A percentile compares a stretch with the other conserved stretches of the same genome.
phyloP scores from a whole-genome alignment of 2,888 invertebrate genomes.

The Drosophila paranaensis region DNA sequence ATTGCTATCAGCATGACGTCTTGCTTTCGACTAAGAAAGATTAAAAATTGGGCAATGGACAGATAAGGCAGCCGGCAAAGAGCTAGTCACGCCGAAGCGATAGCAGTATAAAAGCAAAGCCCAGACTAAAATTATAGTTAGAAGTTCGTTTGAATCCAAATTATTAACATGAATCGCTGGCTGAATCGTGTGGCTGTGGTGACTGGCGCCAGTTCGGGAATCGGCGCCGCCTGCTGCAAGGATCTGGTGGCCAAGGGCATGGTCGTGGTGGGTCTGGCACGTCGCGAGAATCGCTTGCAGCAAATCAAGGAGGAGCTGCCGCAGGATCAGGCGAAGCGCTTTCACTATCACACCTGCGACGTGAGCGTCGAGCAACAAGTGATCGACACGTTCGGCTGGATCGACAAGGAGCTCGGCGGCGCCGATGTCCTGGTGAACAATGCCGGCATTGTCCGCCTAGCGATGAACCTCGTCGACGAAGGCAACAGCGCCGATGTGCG shows the following conservation, averaged over 20 bases:
- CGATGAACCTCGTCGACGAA: neutral
- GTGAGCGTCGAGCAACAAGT: slow-evolving; percentile 5
- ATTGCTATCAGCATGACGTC: slow-evolving; percentile 2
- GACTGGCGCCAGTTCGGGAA: slow-evolving; percentile 3
- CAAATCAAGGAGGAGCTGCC: neutral
- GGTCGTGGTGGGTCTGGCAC: slow-evolving; percentile 1
- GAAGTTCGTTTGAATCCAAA: neutral
- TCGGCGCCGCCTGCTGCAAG: slow-evolving; percentile 6
- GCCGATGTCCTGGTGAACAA: slow-evolving; percentile 4
- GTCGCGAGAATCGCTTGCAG: neutral
- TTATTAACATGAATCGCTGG: neutral
- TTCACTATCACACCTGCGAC: neutral
- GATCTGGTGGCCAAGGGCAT: slow-evolving; percentile 9
- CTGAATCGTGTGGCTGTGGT: slow-evolving; percentile 4
- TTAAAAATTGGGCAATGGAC: neutral
- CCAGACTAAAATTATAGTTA: neutral
- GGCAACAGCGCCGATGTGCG: neutral
- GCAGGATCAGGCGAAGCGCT: neutral
- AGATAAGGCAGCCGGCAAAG: neutral
- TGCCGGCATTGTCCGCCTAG: neutral
- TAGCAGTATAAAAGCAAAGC: neutral
- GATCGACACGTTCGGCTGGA: neutral
- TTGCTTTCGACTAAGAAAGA: neutral
- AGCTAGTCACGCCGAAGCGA: neutral
- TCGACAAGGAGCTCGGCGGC: slow-evolving; percentile 1